These are phyloP conservation scores for Pyrgilauda ruficollis DNA, from an alignment of 2,113 vertebrate genomes.

Conservation along the genomic window DNA sequence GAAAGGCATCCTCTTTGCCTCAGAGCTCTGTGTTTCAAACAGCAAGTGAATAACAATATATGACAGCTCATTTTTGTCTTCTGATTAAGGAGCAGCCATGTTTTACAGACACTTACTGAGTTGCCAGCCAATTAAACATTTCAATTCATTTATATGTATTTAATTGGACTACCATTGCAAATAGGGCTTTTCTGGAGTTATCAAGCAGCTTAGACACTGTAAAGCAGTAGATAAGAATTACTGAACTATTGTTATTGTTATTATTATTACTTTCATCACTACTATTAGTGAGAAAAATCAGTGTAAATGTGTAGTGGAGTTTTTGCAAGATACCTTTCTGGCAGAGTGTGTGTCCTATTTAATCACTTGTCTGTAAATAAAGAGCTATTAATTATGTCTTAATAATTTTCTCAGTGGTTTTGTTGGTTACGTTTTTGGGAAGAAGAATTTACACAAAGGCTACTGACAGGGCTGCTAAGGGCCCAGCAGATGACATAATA, in stretches of 20 bases:
- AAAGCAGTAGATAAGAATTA: background rate
- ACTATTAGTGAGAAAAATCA: background rate
- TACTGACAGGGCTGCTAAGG: background rate
- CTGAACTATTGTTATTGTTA: background rate
- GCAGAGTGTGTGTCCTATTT: background rate
- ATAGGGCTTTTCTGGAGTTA: background rate
- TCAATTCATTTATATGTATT: background rate
- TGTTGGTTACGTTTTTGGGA: background rate
- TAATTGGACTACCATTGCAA: background rate
- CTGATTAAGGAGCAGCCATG: constrained; percentile 13
- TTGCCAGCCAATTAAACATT: constrained; percentile 37
- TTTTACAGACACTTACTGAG: constrained; percentile 1
- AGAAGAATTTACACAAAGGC: background rate
- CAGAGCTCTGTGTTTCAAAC: constrained; percentile 19
- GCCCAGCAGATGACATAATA: background rate
- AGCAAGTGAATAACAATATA: background rate
- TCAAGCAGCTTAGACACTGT: background rate
- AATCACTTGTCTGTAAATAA: background rate
- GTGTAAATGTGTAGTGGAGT: background rate
- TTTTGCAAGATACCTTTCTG: background rate
- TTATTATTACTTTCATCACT: background rate
- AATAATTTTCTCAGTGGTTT: background rate
- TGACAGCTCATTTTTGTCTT: constrained; percentile 29
- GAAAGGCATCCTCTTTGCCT: background rate
- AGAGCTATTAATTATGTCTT: background rate